Evolutionary conservation across 37 sponge, comb jelly and placozoan species (phyloP).

Genomic region (Oscarella lobularis): DNA sequence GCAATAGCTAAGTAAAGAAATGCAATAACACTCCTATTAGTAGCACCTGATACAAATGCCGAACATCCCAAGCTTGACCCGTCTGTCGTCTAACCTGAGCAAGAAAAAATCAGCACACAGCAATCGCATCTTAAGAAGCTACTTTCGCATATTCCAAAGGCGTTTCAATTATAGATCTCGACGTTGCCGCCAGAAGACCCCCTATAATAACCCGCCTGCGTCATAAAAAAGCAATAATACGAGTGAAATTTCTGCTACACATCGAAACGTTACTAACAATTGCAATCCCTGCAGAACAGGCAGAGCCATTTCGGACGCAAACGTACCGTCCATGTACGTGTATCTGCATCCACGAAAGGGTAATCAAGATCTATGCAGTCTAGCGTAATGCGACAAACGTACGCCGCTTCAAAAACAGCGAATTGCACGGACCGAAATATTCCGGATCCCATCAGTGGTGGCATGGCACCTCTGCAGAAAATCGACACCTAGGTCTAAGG

Average conservation of each 20-base stretch:
- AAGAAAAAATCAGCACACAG: not conserved
- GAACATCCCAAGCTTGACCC: conserved; percentile 58
- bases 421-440: conserved; percentile 92
- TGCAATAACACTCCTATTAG: not conserved
- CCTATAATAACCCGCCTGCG: conserved; percentile 50
- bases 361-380: not conserved
- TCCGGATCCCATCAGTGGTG: conserved; percentile 90
- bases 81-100: conserved; percentile 65
- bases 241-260: no score
- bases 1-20: not conserved
- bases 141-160: conserved; percentile 88
- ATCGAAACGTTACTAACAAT: no score
- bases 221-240: not conserved
- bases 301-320: not conserved
- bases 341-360: not conserved
- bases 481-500: not conserved
- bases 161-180: conserved; percentile 83
- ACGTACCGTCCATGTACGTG: not conserved
- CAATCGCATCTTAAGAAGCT: not conserved
- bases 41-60: conserved; percentile 45
- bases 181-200: conserved; percentile 67
- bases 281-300: no score
- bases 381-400: conserved; percentile 26
- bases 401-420: conserved; percentile 88
- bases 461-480: conserved; percentile 53